Evolutionary conservation across 2,113 vertebrate genomes (phyloP).

Genomic region (Galeopterus variegatus): DNA sequence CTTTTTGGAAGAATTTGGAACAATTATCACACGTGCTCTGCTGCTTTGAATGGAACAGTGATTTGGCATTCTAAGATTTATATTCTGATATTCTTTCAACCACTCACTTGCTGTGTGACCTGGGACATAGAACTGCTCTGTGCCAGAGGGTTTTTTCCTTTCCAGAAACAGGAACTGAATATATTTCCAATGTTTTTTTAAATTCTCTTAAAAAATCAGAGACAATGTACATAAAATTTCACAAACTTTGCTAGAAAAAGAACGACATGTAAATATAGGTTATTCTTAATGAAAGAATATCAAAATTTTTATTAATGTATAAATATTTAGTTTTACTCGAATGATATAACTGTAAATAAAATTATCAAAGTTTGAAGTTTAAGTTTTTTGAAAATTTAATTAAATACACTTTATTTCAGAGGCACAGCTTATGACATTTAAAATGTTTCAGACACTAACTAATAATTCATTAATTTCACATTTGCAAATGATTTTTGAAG

Average conservation of each 20-base stretch:
- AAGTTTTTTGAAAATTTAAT: not conserved
- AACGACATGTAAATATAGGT: not conserved
- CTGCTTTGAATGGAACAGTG: not conserved
- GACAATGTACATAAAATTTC: not conserved
- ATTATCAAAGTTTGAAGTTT: not conserved
- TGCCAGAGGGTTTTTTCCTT: not conserved
- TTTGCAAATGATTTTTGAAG: constrained; percentile 58
- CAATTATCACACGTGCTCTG: not conserved
- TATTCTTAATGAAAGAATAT: not conserved
- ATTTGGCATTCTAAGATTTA: not conserved
- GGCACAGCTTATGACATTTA: not conserved
- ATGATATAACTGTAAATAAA: not conserved
- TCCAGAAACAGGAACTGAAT: not conserved
- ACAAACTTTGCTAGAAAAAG: not conserved
- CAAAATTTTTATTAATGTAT: not conserved
- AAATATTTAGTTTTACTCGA: constrained; percentile 8
- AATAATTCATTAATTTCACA: constrained; percentile 47
- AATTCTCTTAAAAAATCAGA: not conserved
- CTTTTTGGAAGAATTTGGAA: constrained; percentile 10
- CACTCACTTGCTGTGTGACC: not conserved
- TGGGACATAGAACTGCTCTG: not conserved
- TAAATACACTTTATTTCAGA: constrained; percentile 62
- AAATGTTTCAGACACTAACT: constrained; percentile 1
- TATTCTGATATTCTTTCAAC: not conserved
- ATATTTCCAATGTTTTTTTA: not conserved